These are phyloP conservation scores for Papilio helenus DNA, from an alignment of 1,140 invertebrate genomes.

Conservation along the genomic window DNA sequence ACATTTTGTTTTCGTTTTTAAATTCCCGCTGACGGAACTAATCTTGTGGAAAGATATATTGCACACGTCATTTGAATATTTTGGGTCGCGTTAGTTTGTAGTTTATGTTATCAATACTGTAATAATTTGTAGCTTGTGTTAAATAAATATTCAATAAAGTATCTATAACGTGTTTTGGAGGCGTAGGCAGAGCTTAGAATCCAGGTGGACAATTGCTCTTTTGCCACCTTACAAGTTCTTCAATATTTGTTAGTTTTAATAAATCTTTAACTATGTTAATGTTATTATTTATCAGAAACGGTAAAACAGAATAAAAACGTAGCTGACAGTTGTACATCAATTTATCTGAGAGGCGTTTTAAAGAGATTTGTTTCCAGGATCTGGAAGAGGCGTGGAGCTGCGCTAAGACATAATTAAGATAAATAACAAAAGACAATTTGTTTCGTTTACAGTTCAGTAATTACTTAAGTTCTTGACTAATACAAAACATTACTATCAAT, in stretches of 20 bases:
- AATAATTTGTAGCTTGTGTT: neutral
- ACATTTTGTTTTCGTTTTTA: constrained; percentile 21
- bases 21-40: constrained; percentile 13
- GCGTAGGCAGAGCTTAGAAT: no score
- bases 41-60: constrained; percentile 17
- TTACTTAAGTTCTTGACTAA: neutral
- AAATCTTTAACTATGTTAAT: neutral
- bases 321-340: constrained; percentile 28
- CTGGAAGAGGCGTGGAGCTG: constrained; percentile 37
- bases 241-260: no score
- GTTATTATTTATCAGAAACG: neutral
- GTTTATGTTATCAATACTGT: neutral
- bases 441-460: neutral
- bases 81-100: neutral
- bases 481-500: neutral
- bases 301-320: neutral
- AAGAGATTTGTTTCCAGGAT: constrained; percentile 33
- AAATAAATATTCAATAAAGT: neutral
- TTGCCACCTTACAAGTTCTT: no score
- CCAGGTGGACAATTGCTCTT: no score
- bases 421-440: constrained; percentile 32
- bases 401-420: constrained; percentile 42
- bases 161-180: neutral
- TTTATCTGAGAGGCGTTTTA: constrained; percentile 9
- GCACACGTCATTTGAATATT: neutral